Percentiles rank a stretch among this genome's conserved stretches.
These are phyloP conservation scores for Rissa tridactyla DNA, from an alignment of 2,113 vertebrate genomes.

Conservation along the genomic window DNA sequence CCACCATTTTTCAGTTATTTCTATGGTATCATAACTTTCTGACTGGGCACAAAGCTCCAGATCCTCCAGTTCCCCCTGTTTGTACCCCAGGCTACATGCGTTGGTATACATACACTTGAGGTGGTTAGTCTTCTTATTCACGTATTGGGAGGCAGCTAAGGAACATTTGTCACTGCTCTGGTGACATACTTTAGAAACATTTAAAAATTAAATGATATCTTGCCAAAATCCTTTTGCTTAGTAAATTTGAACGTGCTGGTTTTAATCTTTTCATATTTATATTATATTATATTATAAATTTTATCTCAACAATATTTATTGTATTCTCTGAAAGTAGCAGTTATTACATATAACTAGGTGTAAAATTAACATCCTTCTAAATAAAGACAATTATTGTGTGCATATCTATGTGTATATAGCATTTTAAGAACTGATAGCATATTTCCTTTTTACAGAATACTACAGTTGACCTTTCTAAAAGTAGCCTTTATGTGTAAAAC, in stretches of 20 bases:
- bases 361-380: not conserved
- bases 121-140: not conserved
- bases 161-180: not conserved
- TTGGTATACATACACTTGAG: not conserved
- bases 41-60: not conserved
- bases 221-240: not conserved
- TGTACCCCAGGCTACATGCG: not conserved
- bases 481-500: not conserved
- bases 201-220: not conserved
- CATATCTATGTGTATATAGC: not conserved
- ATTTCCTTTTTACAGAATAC: not conserved
- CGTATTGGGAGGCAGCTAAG: not conserved
- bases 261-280: not conserved
- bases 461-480: not conserved
- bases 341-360: not conserved
- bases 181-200: not conserved
- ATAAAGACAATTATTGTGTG: not conserved
- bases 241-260: not conserved
- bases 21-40: not conserved
- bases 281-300: not conserved
- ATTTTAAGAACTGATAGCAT: not conserved
- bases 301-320: not conserved
- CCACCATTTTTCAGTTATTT: not conserved
- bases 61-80: not conserved
- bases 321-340: not conserved